phyloP scores from a whole-genome alignment of 2,888 invertebrate species.

The Nyleta sp. region DNA sequence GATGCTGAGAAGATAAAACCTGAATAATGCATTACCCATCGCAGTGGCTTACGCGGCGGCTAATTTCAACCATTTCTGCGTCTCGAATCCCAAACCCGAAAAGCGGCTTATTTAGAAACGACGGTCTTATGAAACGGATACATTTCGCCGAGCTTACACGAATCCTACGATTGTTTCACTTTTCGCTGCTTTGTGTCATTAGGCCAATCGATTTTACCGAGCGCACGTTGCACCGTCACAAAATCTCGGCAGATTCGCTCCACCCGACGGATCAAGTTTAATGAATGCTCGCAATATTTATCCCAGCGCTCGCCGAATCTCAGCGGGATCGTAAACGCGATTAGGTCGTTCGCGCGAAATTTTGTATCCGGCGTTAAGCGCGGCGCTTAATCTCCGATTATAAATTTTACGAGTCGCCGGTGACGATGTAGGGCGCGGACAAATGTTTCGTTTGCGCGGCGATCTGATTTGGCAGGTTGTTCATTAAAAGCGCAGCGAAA shows the following conservation, averaged over 20 bases:
- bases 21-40: constrained; percentile 64
- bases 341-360: no score
- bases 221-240: constrained; percentile 49
- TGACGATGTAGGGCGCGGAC: constrained; percentile 6
- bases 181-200: constrained; percentile 63
- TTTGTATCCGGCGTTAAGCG: no score
- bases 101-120: constrained; percentile 63
- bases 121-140: constrained; percentile 43
- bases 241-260: no score
- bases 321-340: no score
- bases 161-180: constrained; percentile 50
- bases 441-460: constrained; percentile 22
- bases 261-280: no score
- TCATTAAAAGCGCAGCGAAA: constrained; percentile 44
- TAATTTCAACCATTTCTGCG: constrained; percentile 45
- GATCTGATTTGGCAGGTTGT: constrained; percentile 28
- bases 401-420: constrained; percentile 11
- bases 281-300: no score
- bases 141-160: constrained; percentile 41
- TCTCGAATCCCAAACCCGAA: constrained; percentile 56
- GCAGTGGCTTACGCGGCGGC: constrained; percentile 44
- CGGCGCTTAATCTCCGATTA: constrained; percentile 18
- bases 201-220: constrained; percentile 64
- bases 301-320: no score
- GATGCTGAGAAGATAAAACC: constrained; percentile 60